Evolutionary conservation across 2,888 invertebrate genomes (phyloP).

Genomic region (Drosophila mimetica): DNA sequence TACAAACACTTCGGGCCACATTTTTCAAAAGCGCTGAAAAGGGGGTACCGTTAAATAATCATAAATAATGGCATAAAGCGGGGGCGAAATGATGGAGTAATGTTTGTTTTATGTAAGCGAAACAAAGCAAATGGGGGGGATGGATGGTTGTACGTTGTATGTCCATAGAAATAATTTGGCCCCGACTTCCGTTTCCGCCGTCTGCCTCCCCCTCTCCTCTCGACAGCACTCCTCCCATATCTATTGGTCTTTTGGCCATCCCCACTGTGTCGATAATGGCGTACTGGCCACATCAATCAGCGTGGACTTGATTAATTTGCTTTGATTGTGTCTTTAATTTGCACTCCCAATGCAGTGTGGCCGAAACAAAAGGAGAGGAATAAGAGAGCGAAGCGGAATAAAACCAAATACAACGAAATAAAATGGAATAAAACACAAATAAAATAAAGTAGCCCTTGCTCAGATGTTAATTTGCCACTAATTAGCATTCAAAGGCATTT

Average conservation of each 20-base stretch:
- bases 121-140: slow-evolving; percentile 43
- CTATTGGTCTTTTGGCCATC: slow-evolving; percentile 10
- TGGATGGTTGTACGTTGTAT: slow-evolving; percentile 3
- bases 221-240: not conserved
- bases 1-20: slow-evolving; percentile 66
- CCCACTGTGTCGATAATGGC: slow-evolving; percentile 29
- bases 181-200: slow-evolving; percentile 27
- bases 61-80: slow-evolving; percentile 71
- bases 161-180: slow-evolving; percentile 57
- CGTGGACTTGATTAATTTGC: slow-evolving; percentile 75
- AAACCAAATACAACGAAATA: slow-evolving; percentile 11
- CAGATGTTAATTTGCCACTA: slow-evolving; percentile 79
- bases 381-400: not conserved
- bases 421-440: slow-evolving; percentile 33
- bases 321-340: slow-evolving; percentile 79
- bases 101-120: slow-evolving; percentile 61
- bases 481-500: slow-evolving; percentile 80
- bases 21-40: slow-evolving; percentile 68
- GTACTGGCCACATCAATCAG: slow-evolving; percentile 68
- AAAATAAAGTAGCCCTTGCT: slow-evolving; percentile 42
- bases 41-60: slow-evolving; percentile 69
- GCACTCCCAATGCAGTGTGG: slow-evolving; percentile 48
- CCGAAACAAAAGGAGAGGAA: slow-evolving; percentile 16
- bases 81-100: slow-evolving; percentile 53
- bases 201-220: no score